Evolutionary conservation across 2,113 vertebrate species (phyloP).

Genomic region (Stegostoma tigrinum): DNA sequence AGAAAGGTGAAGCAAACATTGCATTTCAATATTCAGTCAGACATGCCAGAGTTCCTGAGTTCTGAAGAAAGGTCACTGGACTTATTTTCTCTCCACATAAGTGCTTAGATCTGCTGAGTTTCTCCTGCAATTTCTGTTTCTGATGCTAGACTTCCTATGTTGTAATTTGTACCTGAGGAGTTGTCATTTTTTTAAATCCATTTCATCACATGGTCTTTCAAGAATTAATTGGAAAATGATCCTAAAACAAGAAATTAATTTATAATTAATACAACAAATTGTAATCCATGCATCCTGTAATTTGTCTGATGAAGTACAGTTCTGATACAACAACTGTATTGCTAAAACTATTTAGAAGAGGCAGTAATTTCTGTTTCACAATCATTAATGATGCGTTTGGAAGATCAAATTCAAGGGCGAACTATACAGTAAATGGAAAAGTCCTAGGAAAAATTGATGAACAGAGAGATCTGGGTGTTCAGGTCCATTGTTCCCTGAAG

Average conservation of each 20-base stretch:
- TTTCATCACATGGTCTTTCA: neutral
- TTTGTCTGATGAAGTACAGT: neutral
- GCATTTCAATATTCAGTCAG: slow-evolving; percentile 47
- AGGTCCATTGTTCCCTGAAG: too few species aligned
- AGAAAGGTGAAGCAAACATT: rapidly evolving
- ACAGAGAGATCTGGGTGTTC: too few species aligned
- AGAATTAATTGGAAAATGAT: neutral
- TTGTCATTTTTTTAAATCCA: neutral
- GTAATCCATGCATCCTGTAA: neutral
- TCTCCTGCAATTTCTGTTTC: too few species aligned
- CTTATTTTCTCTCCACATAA: too few species aligned
- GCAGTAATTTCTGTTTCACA: neutral
- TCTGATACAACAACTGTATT: neutral
- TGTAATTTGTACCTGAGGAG: slow-evolving; percentile 43
- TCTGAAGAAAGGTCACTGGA: too few species aligned
- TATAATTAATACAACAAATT: neutral
- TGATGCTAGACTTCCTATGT: slow-evolving; percentile 43
- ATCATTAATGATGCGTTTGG: too few species aligned
- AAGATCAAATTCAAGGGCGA: too few species aligned
- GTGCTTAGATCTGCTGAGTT: too few species aligned
- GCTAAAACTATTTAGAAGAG: neutral
- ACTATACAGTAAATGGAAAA: too few species aligned
- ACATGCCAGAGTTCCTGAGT: slow-evolving; percentile 40
- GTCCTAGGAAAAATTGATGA: too few species aligned
- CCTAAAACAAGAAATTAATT: neutral